Base-by-base conservation (phyloP, 2,797 vertebrate species). In the Taenioides sp. region DNA sequence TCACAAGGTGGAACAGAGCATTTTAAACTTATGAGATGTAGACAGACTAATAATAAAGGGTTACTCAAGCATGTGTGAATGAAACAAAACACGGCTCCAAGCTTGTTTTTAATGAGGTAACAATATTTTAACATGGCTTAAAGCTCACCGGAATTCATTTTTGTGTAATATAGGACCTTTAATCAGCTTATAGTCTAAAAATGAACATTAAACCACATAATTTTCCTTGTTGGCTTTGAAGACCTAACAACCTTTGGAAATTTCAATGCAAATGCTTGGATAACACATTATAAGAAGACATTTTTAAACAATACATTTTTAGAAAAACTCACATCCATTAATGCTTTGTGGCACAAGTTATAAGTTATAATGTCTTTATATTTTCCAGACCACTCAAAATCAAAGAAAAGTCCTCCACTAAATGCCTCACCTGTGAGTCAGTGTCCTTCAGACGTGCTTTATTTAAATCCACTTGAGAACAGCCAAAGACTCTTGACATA, bases 401-500 rank as follows among this genome's bases (percentile, higher is more conserved):
- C 60, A 73, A 69, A 68, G 10, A 40, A 27, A 65, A 49, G 55
- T 23, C 47, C 28, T 69, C 61, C 68, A 47, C 54, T 55, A 72
- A 62, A 67, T 70, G 65, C 71, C 74, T 75, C 84, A 80, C 67
- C 73, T 71, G 76, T 76, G 77, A 73, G 66, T 59, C 69, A 59
- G 11, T 20, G 75, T 75, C 78, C 72, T 65, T 16, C 0, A 57
- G 76, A 75, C 5, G 11, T 58, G 22, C 69, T 76, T 80, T 74
- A 72, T 71, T 82, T 83, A 74, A 87, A 84, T 77, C 84, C 76
- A 73, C 67, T 74, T 59, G 71, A 63, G 69, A 81, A 47, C 68
- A 71, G 76, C 73, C 77, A 74, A 83, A 77, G 74, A 86, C 88
- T 88, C 87, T 52, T 62, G 82, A 82, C 82, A 91, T 78, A 85